phyloP scores from a whole-genome alignment of 2,113 vertebrate genomes.

The Catharus fuscescens region DNA sequence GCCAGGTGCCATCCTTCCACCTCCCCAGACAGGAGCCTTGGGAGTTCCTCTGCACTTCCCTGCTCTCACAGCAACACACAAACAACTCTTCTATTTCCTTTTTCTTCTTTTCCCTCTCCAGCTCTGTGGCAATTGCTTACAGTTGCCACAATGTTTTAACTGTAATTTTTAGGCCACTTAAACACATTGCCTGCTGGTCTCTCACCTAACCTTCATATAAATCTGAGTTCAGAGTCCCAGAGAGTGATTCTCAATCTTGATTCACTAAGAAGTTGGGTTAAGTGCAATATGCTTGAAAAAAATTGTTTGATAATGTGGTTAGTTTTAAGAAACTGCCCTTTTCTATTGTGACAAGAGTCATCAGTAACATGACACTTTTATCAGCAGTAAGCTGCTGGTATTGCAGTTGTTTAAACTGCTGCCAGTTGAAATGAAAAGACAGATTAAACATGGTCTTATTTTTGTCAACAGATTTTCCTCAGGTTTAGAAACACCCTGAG shows the following conservation, averaged over 20 bases:
- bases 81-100: too few species aligned
- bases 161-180: neutral
- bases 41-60: neutral
- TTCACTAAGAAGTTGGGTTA: neutral
- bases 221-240: neutral
- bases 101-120: too few species aligned
- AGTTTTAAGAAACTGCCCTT: neutral
- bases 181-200: neutral
- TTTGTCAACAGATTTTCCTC: neutral
- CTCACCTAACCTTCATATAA: neutral
- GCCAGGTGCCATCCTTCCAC: neutral
- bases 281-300: neutral
- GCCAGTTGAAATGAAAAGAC: neutral
- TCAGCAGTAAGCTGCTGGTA: neutral
- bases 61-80: neutral
- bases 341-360: neutral
- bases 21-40: neutral
- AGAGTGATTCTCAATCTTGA: neutral
- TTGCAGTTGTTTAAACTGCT: neutral
- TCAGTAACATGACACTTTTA: neutral
- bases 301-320: neutral
- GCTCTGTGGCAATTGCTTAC: neutral
- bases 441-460: neutral
- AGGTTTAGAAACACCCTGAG: neutral
- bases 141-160: neutral